phyloP scores from a whole-genome alignment of 2,888 invertebrate genomes.

The Strigamia transsilvanica region DNA sequence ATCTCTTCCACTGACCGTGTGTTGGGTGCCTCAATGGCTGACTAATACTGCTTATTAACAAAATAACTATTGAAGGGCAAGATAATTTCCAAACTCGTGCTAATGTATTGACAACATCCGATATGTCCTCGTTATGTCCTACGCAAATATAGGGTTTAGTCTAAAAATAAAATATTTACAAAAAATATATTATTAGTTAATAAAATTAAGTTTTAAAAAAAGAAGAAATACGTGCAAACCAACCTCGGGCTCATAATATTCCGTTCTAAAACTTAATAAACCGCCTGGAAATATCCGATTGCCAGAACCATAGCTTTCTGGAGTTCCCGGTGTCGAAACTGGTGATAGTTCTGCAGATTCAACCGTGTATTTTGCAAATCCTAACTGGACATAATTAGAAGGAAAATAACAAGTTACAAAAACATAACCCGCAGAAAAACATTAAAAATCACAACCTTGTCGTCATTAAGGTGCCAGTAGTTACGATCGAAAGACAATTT shows the following conservation, averaged over 20 bases:
- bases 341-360: background rate
- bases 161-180: constrained; percentile 53
- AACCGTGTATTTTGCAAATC: constrained; percentile 5
- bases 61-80: constrained; percentile 58
- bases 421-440: background rate
- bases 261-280: constrained; percentile 15
- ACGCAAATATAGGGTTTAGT: constrained; percentile 58
- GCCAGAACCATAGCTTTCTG: background rate
- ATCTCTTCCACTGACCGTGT: constrained; percentile 57
- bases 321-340: background rate
- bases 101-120: constrained; percentile 57
- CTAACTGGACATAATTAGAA: background rate
- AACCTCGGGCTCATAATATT: background rate
- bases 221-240: background rate
- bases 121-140: constrained; percentile 57
- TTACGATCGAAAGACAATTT: constrained; percentile 14
- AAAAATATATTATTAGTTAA: background rate
- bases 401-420: background rate
- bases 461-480: constrained; percentile 18
- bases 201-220: background rate
- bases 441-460: background rate
- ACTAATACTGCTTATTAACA: constrained; percentile 58
- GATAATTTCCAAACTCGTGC: constrained; percentile 57
- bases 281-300: constrained; percentile 9
- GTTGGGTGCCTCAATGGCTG: constrained; percentile 56